These are phyloP conservation scores for Solenopsis invicta DNA, from an alignment of 1,140 invertebrate species.

Conservation along the genomic window DNA sequence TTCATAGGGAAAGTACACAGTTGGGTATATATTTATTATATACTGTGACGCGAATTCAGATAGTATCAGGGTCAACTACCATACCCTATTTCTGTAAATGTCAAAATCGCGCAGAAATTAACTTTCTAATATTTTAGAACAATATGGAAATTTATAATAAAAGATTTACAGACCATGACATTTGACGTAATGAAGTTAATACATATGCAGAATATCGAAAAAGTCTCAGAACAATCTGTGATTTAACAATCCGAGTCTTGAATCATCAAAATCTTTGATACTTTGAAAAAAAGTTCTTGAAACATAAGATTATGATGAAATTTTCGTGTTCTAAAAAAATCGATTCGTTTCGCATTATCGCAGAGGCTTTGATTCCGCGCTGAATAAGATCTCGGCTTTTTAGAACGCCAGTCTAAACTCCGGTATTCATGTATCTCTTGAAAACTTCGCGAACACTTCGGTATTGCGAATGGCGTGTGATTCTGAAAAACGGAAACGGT, in stretches of 20 bases:
- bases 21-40: constrained; percentile 8
- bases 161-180: background rate
- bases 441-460: background rate
- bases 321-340: constrained; percentile 7
- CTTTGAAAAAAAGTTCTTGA: background rate
- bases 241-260: background rate
- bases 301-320: background rate
- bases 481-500: background rate
- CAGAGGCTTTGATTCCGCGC: background rate
- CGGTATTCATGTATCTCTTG: constrained; percentile 18
- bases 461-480: background rate
- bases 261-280: background rate
- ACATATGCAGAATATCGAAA: background rate
- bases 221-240: background rate
- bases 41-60: constrained; percentile 3
- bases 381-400: background rate
- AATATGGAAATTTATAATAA: background rate
- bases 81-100: constrained; percentile 22
- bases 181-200: background rate
- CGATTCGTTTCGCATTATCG: background rate
- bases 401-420: background rate
- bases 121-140: constrained; percentile 25
- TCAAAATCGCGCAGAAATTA: background rate
- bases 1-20: constrained; percentile 44
- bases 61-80: background rate